Evolutionary conservation across 2,888 invertebrate genomes (phyloP).

Genomic region (Stenodera caucasica): DNA sequence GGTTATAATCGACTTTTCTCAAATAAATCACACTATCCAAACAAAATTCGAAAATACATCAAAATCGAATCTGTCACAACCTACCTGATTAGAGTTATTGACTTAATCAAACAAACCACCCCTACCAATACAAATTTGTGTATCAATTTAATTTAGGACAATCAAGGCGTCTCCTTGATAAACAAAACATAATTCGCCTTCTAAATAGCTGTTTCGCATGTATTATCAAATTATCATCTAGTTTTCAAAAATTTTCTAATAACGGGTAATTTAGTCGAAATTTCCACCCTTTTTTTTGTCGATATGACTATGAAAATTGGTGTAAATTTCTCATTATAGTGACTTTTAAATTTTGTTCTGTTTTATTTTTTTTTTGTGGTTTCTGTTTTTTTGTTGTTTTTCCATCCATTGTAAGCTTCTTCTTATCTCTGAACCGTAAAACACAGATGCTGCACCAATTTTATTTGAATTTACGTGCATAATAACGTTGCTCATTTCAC

Average conservation of each 20-base stretch:
- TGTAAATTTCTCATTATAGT: background rate
- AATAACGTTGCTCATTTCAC: conserved; percentile 8
- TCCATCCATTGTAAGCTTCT: background rate
- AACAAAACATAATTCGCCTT: background rate
- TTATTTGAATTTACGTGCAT: conserved; percentile 11
- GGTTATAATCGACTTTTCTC: too few species aligned
- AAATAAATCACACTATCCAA: too few species aligned
- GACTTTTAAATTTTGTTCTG: too few species aligned
- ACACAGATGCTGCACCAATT: conserved; percentile 2
- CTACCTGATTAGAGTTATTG: too few species aligned
- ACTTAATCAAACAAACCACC: too few species aligned
- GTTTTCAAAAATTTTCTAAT: too few species aligned
- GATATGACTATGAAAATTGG: background rate
- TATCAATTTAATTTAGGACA: background rate
- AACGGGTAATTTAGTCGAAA: background rate
- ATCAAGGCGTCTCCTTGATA: background rate
- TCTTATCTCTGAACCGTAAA: conserved; percentile 1
- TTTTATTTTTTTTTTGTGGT: background rate
- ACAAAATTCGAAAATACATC: too few species aligned
- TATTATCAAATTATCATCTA: too few species aligned
- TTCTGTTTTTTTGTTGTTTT: background rate
- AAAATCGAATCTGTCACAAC: too few species aligned
- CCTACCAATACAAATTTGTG: too few species aligned
- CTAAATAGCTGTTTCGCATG: background rate
- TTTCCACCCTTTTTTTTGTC: too few species aligned